Conservation (phyloP, 2,113 vertebrate species). For the Pyxicephalus adspersus region DNA sequence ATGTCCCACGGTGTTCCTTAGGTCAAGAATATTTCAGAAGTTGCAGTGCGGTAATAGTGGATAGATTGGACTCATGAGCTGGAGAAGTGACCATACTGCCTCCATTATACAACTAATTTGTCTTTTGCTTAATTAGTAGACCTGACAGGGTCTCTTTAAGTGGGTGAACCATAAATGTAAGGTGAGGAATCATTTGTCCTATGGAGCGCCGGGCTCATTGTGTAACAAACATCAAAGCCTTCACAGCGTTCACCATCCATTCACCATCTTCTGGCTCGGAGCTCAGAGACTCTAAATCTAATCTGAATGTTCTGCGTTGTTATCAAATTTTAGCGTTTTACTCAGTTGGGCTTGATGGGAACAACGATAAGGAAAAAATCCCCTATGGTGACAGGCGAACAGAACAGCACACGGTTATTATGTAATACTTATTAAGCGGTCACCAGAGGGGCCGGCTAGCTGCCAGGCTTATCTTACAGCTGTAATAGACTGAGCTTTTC, state of each 20-base stretch:
- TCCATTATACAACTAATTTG: no score
- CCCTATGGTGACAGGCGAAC: background rate
- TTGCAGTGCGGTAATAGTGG: no score
- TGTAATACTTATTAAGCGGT: no score
- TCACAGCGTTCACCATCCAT: background rate
- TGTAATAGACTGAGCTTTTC: no score
- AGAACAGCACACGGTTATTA: background rate
- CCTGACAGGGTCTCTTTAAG: background rate
- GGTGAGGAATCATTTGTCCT: background rate
- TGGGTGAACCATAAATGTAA: background rate
- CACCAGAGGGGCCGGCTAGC: no score
- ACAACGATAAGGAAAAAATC: background rate
- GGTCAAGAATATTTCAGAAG: no score
- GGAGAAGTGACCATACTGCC: no score
- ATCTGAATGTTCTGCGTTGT: constrained; percentile 12
- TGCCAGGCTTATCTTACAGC: no score
- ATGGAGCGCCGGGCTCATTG: background rate
- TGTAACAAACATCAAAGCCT: background rate
- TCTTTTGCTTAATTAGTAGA: no score
- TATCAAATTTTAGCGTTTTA: constrained; percentile 10
- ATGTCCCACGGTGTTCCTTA: no score
- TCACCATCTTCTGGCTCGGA: background rate
- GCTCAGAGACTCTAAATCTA: background rate
- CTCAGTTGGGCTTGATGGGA: constrained; percentile 10
- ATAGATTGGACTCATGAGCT: no score